A percentile compares a stretch with the other conserved stretches of the same genome.
Conservation (phyloP, 2,113 vertebrate genomes). For the Chionodraco myersi region DNA sequence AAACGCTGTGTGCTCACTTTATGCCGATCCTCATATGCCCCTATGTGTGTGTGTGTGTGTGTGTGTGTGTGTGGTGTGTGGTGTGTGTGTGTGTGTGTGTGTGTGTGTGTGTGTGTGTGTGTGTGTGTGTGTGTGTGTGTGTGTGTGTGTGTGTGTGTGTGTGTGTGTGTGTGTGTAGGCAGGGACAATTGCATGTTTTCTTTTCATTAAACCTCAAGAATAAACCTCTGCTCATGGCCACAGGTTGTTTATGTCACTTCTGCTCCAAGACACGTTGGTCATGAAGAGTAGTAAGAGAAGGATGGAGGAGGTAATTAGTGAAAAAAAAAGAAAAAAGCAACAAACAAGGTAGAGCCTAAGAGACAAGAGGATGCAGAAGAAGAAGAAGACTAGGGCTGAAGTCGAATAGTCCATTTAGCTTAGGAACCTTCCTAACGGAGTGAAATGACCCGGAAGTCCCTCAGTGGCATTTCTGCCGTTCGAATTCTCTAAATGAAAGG, state of each 20-base stretch:
- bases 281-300: conserved; percentile 3
- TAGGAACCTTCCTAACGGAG: too few species aligned
- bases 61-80: background rate
- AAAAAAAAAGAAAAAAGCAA: background rate
- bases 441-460: too few species aligned
- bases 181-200: conserved; percentile 44
- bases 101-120: too few species aligned
- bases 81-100: background rate
- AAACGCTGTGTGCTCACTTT: conserved; percentile 52
- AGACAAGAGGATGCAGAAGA: background rate
- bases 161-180: conserved; percentile 1
- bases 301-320: conserved; percentile 20
- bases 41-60: conserved; percentile 5
- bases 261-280: conserved; percentile 8
- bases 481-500: too few species aligned
- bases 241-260: conserved; percentile 50
- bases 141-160: conserved; percentile 12
- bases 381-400: background rate
- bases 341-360: background rate
- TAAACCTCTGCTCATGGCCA: conserved; percentile 46
- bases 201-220: conserved; percentile 46
- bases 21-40: conserved; percentile 51
- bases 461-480: too few species aligned
- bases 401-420: too few species aligned
- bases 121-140: conserved; percentile 7